Evolutionary conservation across 2,797 vertebrate genomes (phyloP), one percentile per base, ranked within the genome.

Genomic region (Gymnodraco acuticeps): DNA sequence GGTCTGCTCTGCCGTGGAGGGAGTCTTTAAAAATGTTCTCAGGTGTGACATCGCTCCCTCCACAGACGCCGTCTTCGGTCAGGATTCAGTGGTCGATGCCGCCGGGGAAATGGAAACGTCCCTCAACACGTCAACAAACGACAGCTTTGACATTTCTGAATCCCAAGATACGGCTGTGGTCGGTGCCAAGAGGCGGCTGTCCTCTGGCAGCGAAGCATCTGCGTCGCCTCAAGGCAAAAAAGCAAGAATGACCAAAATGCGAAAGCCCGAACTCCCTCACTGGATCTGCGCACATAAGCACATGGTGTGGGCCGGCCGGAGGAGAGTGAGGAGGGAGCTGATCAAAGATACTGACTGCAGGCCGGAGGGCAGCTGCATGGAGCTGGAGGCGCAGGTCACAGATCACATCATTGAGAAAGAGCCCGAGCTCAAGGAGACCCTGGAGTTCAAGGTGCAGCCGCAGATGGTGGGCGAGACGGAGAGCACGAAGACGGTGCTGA

Each of bases 281-380:
- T 98, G 96, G 97, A 78, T 80, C 75, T 96, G 95, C 46, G 47
- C 69, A 31, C 85, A 95, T 5, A 94, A 88, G 75, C 96, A 96
- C 86, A 75, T 19, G 0, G 95, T 98, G 48, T 99, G 97, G 97
- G 93, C 94, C 0, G 96, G 97, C 9, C 93, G 97, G 7, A 94
- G 97, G 42, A 96, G 95, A 43, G 91, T 96, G 15, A 94, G 96
- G 27, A 88, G 96, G 31, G 95, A 95, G 70, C 74, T 98, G 51
- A 87, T 94, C 73, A 96, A 96, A 91, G 92, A 68, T 1, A 33
- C 79, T 1, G 85, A 71, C 17, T n/a, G 16, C 1, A 72, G 75
- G 45, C 80, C 92, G 0, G 87, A 88, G 17, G 91, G 88, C 0
- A 93, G 92, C 66, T 92, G 93, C 17, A 13, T 94, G 84, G 94